A percentile compares a stretch with the other conserved stretches of the same genome.
These are phyloP conservation scores for Nothoprocta pentlandii DNA, from an alignment of 2,113 vertebrate genomes.

Conservation along the genomic window DNA sequence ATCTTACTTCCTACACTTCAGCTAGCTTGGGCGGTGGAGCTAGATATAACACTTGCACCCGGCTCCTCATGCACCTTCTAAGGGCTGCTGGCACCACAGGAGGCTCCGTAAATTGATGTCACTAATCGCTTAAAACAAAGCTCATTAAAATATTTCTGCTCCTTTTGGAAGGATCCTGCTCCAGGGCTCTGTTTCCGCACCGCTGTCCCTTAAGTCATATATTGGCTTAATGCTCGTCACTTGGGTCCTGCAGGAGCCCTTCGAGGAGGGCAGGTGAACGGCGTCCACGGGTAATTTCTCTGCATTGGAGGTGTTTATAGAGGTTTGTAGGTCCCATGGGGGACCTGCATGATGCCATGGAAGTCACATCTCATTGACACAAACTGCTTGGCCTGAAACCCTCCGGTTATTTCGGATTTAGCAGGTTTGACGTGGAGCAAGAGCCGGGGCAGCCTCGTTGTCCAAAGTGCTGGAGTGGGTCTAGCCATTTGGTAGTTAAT, in stretches of 20 bases:
- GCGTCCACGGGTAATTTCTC: neutral
- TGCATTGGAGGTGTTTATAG: too few relatives aligned
- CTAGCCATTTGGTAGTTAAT: neutral
- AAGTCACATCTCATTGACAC: neutral
- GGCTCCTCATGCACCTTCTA: neutral
- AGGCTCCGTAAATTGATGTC: rapidly evolving
- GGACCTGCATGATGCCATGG: too few relatives aligned
- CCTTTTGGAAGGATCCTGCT: neutral
- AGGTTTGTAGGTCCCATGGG: too few relatives aligned
- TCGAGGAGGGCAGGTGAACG: neutral
- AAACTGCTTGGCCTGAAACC: neutral
- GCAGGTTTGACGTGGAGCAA: neutral
- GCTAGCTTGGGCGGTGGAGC: rapidly evolving
- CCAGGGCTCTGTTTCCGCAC: neutral
- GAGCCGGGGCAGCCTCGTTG: neutral
- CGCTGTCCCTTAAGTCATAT: too few relatives aligned
- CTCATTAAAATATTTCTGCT: neutral
- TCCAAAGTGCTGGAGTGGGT: neutral
- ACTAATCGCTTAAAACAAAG: neutral
- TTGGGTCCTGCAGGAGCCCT: neutral
- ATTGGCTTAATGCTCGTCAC: neutral
- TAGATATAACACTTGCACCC: neutral
- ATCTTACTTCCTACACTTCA: neutral
- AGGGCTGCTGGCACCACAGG: neutral
- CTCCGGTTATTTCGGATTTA: neutral